Evolutionary conservation across 2,888 invertebrate species (phyloP), one percentile per base, ranked within the genome.

Genomic region (Mythimna lalbum): DNA sequence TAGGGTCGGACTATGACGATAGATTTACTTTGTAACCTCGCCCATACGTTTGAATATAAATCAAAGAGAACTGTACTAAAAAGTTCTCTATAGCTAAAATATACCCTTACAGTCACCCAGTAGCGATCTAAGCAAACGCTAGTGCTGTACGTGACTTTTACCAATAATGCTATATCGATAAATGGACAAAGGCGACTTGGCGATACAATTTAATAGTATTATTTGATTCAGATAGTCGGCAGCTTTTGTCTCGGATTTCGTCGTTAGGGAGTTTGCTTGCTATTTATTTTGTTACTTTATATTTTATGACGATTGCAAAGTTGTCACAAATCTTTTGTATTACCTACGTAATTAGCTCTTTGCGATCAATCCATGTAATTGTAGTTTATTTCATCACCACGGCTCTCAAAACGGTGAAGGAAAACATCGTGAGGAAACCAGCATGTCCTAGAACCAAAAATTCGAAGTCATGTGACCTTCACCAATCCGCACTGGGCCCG

Each of bases 101-200:
- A 23, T 21, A 61, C 62, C 52, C 56, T 9, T 67, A 60, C 47
- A 55, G 68, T 47, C 31, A 57, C 56, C 60, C 23, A 36, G 21
- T 80, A 56, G 67, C 53, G 60, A 71, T 53, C 59, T 64, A 56
- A 55, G 49, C 27, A 69, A 80, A 67, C 59, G 72, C 47, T 67
- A 62, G 39, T 43, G 39, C 52, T 23, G 65, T 81, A 81, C 84
- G 80, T 81, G 84, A 69, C 77, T 75, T 66, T 53, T 64, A 14
- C 36, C 60, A 43, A 50, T 75, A 75, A 64, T 19, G 33, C 36
- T 19, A n/a, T 33, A 52, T 63, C 80, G 36, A 64, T n/a, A 57
- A 56, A 47, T 23, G 57, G 56, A 39, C 43, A 56, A 79, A 63
- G 63, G 49, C 62, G 31, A 73, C 33, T 53, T 21, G 53, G 50